Evolutionary conservation across 2,797 vertebrate genomes (phyloP), one percentile per base, ranked within the genome.

Genomic region (Platyrinchus mystaceus): DNA sequence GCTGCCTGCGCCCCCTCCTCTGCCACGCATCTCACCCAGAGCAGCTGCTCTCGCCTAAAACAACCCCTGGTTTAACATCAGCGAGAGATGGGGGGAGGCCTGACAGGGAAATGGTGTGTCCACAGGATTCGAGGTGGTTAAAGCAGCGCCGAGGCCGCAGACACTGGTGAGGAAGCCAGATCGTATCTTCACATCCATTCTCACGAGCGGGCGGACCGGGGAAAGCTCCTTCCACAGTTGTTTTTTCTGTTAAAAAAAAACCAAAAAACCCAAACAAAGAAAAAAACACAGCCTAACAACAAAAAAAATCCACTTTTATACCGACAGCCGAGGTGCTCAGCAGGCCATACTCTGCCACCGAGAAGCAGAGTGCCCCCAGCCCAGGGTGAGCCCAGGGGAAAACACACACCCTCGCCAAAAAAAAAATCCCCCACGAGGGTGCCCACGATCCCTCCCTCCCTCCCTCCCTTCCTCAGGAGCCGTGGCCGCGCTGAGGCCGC

Each of bases 331-430:
- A 30, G 67, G 15, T 5, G 39, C 75, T 49, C 58, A 10, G 47
- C 75, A 9, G 26, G 4, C 2, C 7, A 7, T 0, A 3, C 19
- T 17, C 17, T 6, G 8, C 9, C 56, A 5, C 32, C 0, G 50
- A 32, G 32, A 24, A 13, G n/a, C 27, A 1, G 12, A 68, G 20
- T 3, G 24, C 56, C 53, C 53, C 15, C 79, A 32, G n/a, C 22
- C 19, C 46, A 1, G 27, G 12, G 13, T 3, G 78, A 50, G 26
- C 58, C 7, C 52, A 12, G 23, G 37, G 22, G 8, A 37, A 47
- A 47, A 44, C 84, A 14, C 22, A n/a, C 50, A 7, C 14, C 21
- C 7, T 39, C 23, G 11, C 18, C 5, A 70, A 68, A 19, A 34
- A 19, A 26, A 70, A 67, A 36, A 17, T 3, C 12, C 6, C 14